phyloP scores from a whole-genome alignment of 2,888 invertebrate genomes.

The Megalurothrips usitatus region DNA sequence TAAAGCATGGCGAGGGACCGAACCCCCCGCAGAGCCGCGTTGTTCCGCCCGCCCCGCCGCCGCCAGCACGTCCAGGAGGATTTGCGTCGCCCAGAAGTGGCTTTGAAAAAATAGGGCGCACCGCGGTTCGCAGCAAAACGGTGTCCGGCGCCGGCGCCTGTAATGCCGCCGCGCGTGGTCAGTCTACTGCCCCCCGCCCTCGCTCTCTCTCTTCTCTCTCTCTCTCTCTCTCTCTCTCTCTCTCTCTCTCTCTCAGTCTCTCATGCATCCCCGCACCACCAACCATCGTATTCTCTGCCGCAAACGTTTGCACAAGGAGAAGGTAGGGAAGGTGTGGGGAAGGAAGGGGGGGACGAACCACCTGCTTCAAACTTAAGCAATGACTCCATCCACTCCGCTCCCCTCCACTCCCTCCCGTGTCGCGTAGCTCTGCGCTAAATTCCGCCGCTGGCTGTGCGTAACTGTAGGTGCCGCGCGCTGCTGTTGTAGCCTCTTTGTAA shows the following conservation, averaged over 20 bases:
- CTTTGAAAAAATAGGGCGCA: neutral
- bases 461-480: neutral
- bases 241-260: neutral
- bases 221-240: neutral
- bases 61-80: neutral
- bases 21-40: neutral
- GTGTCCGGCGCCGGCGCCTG: too few species aligned
- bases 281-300: neutral
- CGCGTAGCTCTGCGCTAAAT: neutral
- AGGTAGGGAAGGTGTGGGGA: neutral
- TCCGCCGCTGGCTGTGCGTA: neutral
- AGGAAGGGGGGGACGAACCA: neutral
- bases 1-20: too few species aligned
- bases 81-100: neutral
- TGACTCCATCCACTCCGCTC: neutral
- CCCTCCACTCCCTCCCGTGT: neutral
- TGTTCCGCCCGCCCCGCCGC: neutral
- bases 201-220: neutral
- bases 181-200: neutral
- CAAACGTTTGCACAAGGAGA: neutral
- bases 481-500: neutral
- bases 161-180: neutral
- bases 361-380: constrained; percentile 22
- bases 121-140: neutral
- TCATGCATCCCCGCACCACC: neutral